Evolutionary conservation across 2,888 invertebrate species (phyloP).

Genomic region (Ochropleura plecta): DNA sequence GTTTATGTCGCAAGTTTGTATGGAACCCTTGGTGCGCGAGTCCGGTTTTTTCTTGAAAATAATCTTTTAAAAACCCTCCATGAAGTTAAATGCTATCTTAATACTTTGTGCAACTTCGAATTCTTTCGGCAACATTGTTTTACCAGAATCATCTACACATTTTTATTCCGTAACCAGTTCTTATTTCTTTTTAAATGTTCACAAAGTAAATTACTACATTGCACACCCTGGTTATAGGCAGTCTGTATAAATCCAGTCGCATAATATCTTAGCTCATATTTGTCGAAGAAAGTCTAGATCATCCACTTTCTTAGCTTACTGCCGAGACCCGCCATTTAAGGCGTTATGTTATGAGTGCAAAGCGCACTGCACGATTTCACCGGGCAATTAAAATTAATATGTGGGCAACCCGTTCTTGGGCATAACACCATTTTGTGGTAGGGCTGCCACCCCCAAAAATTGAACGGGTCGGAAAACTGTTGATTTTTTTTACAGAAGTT

Average conservation of each 20-base stretch:
- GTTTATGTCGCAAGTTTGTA: no score
- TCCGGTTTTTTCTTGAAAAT: no score
- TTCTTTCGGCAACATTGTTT: no score
- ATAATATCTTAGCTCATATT: conserved; percentile 49
- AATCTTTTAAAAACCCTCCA: no score
- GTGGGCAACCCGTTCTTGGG: conserved; percentile 67
- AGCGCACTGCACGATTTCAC: conserved; percentile 67
- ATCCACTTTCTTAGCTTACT: conserved; percentile 44
- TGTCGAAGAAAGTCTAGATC: conserved; percentile 58
- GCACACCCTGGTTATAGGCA: not conserved
- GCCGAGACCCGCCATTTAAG: conserved; percentile 55
- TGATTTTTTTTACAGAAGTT: conserved; percentile 1
- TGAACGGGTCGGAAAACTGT: no score
- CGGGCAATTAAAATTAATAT: conserved; percentile 75
- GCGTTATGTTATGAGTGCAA: conserved; percentile 63
- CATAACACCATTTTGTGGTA: conserved; percentile 54
- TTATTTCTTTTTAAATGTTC: not conserved
- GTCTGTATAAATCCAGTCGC: conserved; percentile 13
- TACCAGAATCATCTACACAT: no score
- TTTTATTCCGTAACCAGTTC: no score
- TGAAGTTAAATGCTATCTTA: no score
- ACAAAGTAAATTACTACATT: conserved; percentile 8
- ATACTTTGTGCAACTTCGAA: no score
- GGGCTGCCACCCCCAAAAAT: conserved; percentile 38
- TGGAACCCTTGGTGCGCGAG: no score